These are phyloP conservation scores for Drosophila watanabei DNA, from an alignment of 1,140 invertebrate genomes.

Conservation along the genomic window DNA sequence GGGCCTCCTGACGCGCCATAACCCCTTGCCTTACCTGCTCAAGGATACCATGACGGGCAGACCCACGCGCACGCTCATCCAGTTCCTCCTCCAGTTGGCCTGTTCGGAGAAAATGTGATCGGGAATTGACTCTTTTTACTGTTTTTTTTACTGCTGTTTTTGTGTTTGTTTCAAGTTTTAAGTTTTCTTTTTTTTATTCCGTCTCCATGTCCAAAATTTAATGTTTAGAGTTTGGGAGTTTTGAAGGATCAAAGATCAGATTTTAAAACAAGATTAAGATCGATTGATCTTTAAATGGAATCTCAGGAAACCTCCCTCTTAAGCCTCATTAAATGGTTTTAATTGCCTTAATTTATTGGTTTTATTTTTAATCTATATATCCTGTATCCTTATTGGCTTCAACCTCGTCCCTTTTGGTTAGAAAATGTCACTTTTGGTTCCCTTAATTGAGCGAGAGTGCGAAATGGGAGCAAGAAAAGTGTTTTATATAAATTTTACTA, in stretches of 20 bases:
- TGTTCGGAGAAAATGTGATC: constrained; percentile 81
- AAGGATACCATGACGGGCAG: constrained; percentile 87
- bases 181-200: background rate
- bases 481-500: constrained; percentile 55
- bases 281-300: background rate
- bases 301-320: background rate
- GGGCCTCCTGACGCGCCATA: constrained; percentile 86
- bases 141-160: constrained; percentile 1
- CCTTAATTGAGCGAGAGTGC: constrained; percentile 73
- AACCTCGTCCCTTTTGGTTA: constrained; percentile 1
- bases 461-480: constrained; percentile 65
- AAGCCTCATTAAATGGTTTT: constrained; percentile 24
- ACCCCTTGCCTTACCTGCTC: constrained; percentile 88
- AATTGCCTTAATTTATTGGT: background rate
- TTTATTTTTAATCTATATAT: background rate
- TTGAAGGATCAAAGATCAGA: background rate
- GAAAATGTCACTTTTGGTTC: constrained; percentile 65
- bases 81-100: constrained; percentile 87
- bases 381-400: background rate
- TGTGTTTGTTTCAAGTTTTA: background rate
- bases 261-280: background rate
- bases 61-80: constrained; percentile 88
- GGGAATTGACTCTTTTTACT: background rate
- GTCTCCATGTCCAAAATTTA: background rate
- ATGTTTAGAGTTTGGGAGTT: background rate